These are phyloP conservation scores for Etheostoma cragini DNA, from an alignment of 2,113 vertebrate genomes.

Conservation along the genomic window DNA sequence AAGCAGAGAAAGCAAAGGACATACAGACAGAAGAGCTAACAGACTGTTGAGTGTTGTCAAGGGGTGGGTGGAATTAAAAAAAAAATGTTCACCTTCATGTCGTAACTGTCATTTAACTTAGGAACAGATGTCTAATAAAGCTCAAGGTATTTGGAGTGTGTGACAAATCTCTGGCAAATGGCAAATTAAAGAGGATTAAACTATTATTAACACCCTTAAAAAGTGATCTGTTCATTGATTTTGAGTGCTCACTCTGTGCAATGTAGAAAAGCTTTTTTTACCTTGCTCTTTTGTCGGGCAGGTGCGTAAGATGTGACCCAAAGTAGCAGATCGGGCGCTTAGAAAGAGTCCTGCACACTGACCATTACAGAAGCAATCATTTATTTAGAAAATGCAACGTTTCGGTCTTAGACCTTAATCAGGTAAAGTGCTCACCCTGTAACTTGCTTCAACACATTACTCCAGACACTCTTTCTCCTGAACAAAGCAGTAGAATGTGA, in stretches of 20 bases:
- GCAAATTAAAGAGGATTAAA: background rate
- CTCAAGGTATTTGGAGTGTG: background rate
- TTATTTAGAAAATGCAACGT: no score
- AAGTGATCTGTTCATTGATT: slow-evolving; percentile 1
- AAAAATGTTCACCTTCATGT: background rate
- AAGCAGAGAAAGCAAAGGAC: background rate
- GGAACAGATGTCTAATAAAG: background rate
- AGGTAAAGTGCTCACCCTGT: background rate
- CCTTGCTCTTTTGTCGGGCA: no score
- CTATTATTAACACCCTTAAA: background rate
- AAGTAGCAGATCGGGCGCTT: no score
- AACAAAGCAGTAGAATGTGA: background rate
- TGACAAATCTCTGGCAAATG: slow-evolving; percentile 11
- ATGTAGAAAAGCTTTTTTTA: no score
- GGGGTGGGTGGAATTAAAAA: no score
- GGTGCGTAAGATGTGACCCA: no score
- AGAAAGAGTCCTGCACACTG: no score
- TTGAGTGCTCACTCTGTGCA: background rate
- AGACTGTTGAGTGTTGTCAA: background rate
- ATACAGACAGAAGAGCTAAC: background rate
- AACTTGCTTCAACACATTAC: background rate
- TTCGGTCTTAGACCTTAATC: no score
- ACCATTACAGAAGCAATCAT: no score
- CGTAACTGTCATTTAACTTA: background rate
- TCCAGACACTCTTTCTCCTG: background rate